phyloP scores from a whole-genome alignment of 1,140 invertebrate species.

The Eueides isabella region DNA sequence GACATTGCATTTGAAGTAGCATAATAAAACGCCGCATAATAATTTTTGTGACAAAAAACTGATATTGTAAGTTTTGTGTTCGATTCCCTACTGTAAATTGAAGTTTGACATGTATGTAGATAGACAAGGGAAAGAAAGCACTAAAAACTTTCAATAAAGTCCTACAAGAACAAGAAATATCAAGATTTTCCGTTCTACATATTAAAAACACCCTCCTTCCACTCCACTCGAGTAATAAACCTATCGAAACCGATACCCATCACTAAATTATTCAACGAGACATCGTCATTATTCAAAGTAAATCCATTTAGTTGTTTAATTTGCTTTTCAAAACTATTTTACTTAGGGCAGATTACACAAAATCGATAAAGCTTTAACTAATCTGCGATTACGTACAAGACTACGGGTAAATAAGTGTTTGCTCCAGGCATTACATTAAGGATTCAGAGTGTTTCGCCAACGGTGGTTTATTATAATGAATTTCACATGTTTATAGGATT shows the following conservation, averaged over 20 bases:
- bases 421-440: slow-evolving; percentile 33
- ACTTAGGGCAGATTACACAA: slow-evolving; percentile 30
- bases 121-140: too few relatives aligned
- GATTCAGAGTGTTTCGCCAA: slow-evolving; percentile 39
- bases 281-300: slow-evolving; percentile 12
- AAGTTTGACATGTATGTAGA: too few relatives aligned
- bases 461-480: slow-evolving; percentile 52
- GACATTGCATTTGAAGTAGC: too few relatives aligned
- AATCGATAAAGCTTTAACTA: slow-evolving; percentile 45
- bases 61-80: too few relatives aligned
- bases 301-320: slow-evolving; percentile 17
- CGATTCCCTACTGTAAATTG: too few relatives aligned
- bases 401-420: slow-evolving; percentile 29
- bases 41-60: too few relatives aligned
- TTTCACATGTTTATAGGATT: slow-evolving; percentile 49
- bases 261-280: slow-evolving; percentile 3
- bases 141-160: too few relatives aligned
- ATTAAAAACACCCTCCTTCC: background rate
- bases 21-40: too few relatives aligned
- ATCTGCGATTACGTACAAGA: slow-evolving; percentile 37
- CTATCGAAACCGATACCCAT: background rate
- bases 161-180: too few relatives aligned
- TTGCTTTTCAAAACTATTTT: slow-evolving; percentile 10
- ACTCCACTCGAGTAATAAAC: background rate
- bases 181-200: too few relatives aligned